Evolutionary conservation across 1,140 invertebrate genomes (phyloP).

Genomic region (Drosophila biarmipes): DNA sequence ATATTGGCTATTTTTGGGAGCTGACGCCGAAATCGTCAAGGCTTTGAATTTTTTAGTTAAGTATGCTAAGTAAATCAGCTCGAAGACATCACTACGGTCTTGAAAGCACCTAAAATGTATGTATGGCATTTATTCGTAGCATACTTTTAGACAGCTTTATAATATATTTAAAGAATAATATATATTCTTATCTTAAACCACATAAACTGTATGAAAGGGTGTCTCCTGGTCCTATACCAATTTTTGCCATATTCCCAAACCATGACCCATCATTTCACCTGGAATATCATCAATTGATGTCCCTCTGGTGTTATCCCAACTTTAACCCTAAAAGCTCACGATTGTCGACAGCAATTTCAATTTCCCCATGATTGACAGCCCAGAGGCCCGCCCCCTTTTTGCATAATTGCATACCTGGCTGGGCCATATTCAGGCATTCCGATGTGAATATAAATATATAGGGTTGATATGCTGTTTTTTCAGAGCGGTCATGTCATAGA

Average conservation of each 20-base stretch:
- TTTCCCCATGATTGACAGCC: constrained; percentile 63
- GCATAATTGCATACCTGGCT: constrained; percentile 62
- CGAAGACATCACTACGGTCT: no score
- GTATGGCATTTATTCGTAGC: no score
- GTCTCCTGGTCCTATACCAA: neutral
- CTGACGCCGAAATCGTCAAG: neutral
- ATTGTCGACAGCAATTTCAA: constrained; percentile 72
- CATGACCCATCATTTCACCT: constrained; percentile 12
- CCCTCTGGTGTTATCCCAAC: constrained; percentile 53
- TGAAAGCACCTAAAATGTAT: no score
- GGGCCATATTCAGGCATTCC: constrained; percentile 15
- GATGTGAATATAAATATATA: constrained; percentile 14
- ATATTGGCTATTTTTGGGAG: neutral
- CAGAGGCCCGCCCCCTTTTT: constrained; percentile 33
- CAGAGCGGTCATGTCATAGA: constrained; percentile 35
- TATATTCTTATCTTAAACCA: neutral
- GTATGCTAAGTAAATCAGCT: no score
- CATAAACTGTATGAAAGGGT: neutral
- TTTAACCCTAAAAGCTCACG: constrained; percentile 67
- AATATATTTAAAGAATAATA: no score
- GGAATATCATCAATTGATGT: constrained; percentile 41
- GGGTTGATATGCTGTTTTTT: neutral
- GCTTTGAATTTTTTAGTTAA: no score
- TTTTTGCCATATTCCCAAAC: neutral
- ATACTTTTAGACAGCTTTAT: no score